Evolutionary conservation across 2,113 vertebrate species (phyloP).

Genomic region (Mungos mungo): DNA sequence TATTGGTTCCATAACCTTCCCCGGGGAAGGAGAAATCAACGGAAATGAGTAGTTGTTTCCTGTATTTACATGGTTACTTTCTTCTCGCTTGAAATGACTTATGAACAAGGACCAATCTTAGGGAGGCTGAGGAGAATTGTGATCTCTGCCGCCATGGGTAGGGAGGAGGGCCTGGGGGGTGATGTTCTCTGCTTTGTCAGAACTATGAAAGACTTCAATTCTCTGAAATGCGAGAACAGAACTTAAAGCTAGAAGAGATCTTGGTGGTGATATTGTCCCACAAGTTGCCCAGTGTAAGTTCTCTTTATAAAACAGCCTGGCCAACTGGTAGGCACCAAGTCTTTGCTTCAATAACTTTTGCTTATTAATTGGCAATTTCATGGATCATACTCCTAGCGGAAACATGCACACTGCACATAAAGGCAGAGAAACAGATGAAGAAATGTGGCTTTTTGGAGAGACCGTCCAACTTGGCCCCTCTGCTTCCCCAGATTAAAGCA

Average conservation of each 20-base stretch:
- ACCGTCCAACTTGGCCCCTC: neutral
- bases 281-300: neutral
- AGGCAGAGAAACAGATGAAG: neutral
- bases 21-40: neutral
- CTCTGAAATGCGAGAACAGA: neutral
- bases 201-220: neutral
- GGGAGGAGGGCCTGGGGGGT: neutral
- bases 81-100: neutral
- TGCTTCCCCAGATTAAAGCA: neutral
- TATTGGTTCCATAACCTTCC: neutral
- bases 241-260: neutral
- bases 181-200: neutral
- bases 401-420: neutral
- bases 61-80: neutral
- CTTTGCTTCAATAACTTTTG: neutral
- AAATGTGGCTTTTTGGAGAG: neutral
- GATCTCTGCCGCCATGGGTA: neutral
- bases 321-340: neutral
- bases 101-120: neutral
- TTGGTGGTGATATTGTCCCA: too few species aligned
- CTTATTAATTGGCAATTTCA: neutral
- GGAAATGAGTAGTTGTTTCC: neutral
- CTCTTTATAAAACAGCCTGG: neutral
- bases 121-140: neutral
- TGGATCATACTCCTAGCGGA: neutral